These are phyloP conservation scores for Polypedilum vanderplanki DNA, from an alignment of 1,140 invertebrate species.

Conservation along the genomic window DNA sequence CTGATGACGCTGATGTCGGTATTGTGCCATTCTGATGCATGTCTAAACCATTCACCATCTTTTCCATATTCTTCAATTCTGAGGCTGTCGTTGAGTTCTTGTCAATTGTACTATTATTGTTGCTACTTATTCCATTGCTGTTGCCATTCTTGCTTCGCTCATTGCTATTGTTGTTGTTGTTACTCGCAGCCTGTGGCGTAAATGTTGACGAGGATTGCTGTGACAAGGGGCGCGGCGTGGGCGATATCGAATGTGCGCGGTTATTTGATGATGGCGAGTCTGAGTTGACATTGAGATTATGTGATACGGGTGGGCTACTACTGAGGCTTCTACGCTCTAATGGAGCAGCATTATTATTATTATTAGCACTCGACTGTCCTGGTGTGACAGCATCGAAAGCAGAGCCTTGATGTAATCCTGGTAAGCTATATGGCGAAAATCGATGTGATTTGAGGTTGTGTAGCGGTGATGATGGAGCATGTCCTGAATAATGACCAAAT, in stretches of 20 bases:
- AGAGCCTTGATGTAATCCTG: conserved; percentile 59
- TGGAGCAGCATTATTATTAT: conserved; percentile 40
- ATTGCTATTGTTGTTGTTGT: conserved; percentile 33
- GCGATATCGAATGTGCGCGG: conserved; percentile 47
- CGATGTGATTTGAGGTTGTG: conserved; percentile 49
- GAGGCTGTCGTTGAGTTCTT: conserved; percentile 48
- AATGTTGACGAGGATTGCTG: conserved; percentile 35
- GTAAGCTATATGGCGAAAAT: conserved; percentile 78
- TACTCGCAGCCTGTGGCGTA: conserved; percentile 39
- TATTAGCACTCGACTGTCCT: conserved; percentile 45
- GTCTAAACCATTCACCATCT: conserved; percentile 92
- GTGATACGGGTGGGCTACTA: conserved; percentile 56
- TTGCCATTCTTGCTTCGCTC: conserved; percentile 34
- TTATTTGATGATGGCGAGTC: conserved; percentile 50
- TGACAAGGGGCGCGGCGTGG: conserved; percentile 46
- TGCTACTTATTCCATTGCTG: conserved; percentile 34
- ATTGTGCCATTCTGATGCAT: conserved; percentile 45
- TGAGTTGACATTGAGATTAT: conserved; percentile 40
- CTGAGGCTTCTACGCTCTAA: conserved; percentile 52
- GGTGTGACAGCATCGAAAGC: conserved; percentile 81
- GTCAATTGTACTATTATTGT: conserved; percentile 36
- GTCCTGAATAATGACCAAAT: conserved; percentile 59
- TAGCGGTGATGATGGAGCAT: conserved; percentile 49
- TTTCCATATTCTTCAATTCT: conserved; percentile 91
- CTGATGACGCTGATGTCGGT: conserved; percentile 2